A percentile compares a stretch with the other conserved stretches of the same genome.
Evolutionary conservation across 2,797 vertebrate species (phyloP).

Genomic region (Natrix natrix): DNA sequence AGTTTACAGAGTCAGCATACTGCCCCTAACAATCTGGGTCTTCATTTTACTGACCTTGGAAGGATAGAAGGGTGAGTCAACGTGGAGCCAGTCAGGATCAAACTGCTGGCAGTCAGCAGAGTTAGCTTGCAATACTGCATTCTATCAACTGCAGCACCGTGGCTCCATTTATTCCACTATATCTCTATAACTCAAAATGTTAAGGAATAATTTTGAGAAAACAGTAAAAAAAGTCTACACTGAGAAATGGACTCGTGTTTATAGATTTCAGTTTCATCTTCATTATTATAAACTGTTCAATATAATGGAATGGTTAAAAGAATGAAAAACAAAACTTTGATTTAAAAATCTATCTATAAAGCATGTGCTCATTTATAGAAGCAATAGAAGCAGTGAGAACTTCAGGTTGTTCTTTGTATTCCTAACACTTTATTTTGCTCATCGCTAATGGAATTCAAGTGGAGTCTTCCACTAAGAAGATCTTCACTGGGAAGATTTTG

Average conservation of each 20-base stretch:
- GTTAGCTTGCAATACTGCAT: background rate
- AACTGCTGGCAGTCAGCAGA: background rate
- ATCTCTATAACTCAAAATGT: background rate
- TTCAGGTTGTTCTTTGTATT: background rate
- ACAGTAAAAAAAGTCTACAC: background rate
- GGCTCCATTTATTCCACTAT: background rate
- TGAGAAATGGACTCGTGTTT: background rate
- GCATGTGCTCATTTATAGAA: background rate
- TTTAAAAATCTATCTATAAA: background rate
- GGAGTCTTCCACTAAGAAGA: too few species aligned
- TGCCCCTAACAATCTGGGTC: background rate
- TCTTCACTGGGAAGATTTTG: constrained; percentile 31
- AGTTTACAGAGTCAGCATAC: too few species aligned
- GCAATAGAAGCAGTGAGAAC: background rate
- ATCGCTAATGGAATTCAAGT: background rate
- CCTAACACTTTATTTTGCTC: background rate
- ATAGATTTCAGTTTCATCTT: background rate
- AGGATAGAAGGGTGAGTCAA: background rate
- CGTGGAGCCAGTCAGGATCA: background rate
- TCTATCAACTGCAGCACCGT: background rate
- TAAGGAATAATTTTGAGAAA: background rate
- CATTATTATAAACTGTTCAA: background rate
- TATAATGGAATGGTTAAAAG: background rate
- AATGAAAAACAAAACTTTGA: background rate
- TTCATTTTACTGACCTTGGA: background rate